Percentiles rank a stretch among this genome's conserved stretches.
Evolutionary conservation across 1,140 invertebrate species (phyloP).

Genomic region (Carcinoscorpius rotundicauda): DNA sequence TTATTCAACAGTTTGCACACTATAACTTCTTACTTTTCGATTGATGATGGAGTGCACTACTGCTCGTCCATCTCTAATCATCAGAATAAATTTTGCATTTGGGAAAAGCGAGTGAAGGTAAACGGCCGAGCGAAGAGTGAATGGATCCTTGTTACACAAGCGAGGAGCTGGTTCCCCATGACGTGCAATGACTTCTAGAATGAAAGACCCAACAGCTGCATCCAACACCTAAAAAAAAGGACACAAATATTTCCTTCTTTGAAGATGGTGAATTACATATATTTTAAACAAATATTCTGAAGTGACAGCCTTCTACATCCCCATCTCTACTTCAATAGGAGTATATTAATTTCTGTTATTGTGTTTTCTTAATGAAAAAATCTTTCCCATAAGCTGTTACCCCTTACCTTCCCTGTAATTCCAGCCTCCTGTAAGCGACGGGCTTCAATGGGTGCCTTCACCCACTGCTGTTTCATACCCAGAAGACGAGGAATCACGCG

Average conservation of each 20-base stretch:
- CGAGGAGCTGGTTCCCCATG: conserved; percentile 83
- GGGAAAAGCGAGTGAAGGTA: conserved; percentile 51
- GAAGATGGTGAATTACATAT: no score
- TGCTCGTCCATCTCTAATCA: conserved; percentile 93
- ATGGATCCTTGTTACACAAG: conserved; percentile 97
- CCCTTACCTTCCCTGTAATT: conserved; percentile 63
- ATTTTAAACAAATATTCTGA: no score
- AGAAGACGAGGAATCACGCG: conserved; percentile 88
- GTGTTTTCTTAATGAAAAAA: no score
- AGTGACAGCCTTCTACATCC: no score
- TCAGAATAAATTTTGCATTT: conserved; percentile 87
- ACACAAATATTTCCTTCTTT: no score
- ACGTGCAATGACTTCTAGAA: conserved; percentile 83
- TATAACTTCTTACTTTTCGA: conserved; percentile 51
- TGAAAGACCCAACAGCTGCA: conserved; percentile 90
- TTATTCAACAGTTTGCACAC: no score
- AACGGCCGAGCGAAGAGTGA: conserved; percentile 89
- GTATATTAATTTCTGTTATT: no score
- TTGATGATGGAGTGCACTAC: conserved; percentile 96
- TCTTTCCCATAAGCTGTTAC: no score
- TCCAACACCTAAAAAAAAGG: conserved; percentile 55
- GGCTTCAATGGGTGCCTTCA: conserved; percentile 80
- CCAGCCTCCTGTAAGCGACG: conserved; percentile 83
- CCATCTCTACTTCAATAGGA: no score
- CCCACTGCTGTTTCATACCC: conserved; percentile 83